A percentile compares a stretch with the other conserved stretches of the same genome.
phyloP scores from a whole-genome alignment of 2,113 vertebrate species.

The Heptranchias perlo region DNA sequence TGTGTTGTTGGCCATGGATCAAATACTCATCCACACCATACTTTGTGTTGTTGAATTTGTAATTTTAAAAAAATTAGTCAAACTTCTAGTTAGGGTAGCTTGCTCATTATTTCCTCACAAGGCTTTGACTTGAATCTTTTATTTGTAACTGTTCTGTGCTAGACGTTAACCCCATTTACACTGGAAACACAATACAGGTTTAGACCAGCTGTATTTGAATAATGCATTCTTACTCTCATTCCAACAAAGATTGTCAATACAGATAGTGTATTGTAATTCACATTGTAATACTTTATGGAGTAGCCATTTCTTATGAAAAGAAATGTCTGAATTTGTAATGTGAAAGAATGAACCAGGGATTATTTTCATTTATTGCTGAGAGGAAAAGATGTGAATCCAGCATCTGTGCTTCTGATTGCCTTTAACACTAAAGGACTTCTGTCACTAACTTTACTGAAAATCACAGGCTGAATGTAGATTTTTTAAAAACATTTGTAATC shows the following conservation, averaged over 20 bases:
- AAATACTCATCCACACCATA: neutral
- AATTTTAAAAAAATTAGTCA: neutral
- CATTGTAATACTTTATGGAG: neutral
- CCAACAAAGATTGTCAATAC: neutral
- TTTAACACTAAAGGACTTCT: neutral
- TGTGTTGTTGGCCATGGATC: neutral
- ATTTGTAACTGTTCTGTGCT: neutral
- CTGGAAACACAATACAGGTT: neutral
- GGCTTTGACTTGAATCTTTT: neutral
- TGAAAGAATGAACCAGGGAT: neutral
- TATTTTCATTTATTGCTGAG: neutral
- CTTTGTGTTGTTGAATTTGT: neutral
- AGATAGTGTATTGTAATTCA: neutral
- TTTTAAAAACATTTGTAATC: neutral
- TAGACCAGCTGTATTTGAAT: neutral
- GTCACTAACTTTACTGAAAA: neutral
- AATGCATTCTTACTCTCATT: neutral
- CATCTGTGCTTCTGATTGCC: neutral
- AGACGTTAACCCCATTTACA: neutral
- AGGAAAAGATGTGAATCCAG: neutral
- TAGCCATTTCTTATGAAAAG: neutral
- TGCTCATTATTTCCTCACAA: neutral
- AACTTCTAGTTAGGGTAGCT: neutral
- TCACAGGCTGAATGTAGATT: neutral
- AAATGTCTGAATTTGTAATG: neutral